A percentile compares a stretch with the other conserved stretches of the same genome.
These are phyloP conservation scores for Mormyrops boulengeri DNA, from an alignment of 2,797 vertebrate species.

Conservation along the genomic window DNA sequence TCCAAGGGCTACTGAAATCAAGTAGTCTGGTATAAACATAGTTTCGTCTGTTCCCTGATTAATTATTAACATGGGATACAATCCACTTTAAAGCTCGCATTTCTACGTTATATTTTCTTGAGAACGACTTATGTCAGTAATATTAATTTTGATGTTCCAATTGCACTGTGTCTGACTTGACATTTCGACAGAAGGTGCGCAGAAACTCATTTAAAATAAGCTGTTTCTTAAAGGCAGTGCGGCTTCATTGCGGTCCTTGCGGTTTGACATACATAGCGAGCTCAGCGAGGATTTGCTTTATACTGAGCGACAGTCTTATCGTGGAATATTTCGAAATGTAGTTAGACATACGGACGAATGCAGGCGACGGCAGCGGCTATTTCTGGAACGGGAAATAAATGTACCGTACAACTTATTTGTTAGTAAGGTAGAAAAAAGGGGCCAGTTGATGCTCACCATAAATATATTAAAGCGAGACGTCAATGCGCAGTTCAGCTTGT, in stretches of 20 bases:
- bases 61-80: not conserved
- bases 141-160: not conserved
- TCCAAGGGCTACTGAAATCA: not conserved
- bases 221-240: not conserved
- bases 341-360: slow-evolving; percentile 6
- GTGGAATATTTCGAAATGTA: slow-evolving; percentile 10
- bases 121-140: not conserved
- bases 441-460: slow-evolving; percentile 1
- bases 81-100: not conserved
- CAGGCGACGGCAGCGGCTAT: not conserved
- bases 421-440: not conserved
- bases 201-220: slow-evolving; percentile 15
- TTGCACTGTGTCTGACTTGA: not conserved
- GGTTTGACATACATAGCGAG: not conserved
- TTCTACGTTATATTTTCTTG: not conserved
- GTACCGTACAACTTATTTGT: slow-evolving; percentile 8
- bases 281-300: not conserved
- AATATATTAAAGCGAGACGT: slow-evolving; percentile 10
- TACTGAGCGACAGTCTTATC: not conserved
- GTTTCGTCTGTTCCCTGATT: not conserved
- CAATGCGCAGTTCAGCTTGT: not conserved
- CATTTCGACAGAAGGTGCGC: not conserved
- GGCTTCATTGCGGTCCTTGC: slow-evolving; percentile 7
- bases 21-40: not conserved
- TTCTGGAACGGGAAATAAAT: slow-evolving; percentile 13